phyloP scores from a whole-genome alignment of 2,888 invertebrate species.

The Eucera pruinosa region DNA sequence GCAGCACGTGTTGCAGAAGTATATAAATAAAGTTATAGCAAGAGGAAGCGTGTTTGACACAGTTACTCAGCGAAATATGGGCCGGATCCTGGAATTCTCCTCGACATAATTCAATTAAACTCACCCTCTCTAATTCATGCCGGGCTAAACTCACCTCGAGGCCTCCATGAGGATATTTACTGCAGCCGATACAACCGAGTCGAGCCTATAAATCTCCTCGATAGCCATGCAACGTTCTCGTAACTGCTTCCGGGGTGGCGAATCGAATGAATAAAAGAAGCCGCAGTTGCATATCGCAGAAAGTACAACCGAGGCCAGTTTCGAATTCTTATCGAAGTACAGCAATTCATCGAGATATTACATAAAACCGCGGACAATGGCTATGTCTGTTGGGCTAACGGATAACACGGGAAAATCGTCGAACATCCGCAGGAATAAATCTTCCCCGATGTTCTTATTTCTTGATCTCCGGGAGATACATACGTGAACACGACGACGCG shows the following conservation, averaged over 20 bases:
- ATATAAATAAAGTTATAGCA: conserved; percentile 5
- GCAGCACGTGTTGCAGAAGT: neutral
- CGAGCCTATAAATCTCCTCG: conserved; percentile 36
- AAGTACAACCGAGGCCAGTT: no score
- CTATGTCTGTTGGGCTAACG: neutral
- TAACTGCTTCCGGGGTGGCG: conserved; percentile 5
- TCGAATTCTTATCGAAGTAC: conserved; percentile 3
- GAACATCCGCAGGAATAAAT: conserved; percentile 25
- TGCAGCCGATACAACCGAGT: conserved; percentile 20
- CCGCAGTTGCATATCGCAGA: no score
- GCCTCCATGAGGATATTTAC: conserved; percentile 33
- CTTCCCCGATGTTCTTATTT: conserved; percentile 13
- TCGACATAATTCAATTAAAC: conserved; percentile 39
- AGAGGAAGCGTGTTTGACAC: conserved; percentile 8
- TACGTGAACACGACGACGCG: neutral
- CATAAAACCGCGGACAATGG: conserved; percentile 15
- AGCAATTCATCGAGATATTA: conserved; percentile 34
- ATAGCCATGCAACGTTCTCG: conserved; percentile 19
- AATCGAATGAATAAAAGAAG: conserved; percentile 56
- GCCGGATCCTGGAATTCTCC: conserved; percentile 17
- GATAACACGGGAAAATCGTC: conserved; percentile 22
- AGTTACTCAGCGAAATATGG: conserved; percentile 19
- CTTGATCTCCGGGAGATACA: conserved; percentile 19
- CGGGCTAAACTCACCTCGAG: conserved; percentile 25
- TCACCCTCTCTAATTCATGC: conserved; percentile 31